phyloP scores from a whole-genome alignment of 2,113 vertebrate species.

The Neodontobutis hainanensis region DNA sequence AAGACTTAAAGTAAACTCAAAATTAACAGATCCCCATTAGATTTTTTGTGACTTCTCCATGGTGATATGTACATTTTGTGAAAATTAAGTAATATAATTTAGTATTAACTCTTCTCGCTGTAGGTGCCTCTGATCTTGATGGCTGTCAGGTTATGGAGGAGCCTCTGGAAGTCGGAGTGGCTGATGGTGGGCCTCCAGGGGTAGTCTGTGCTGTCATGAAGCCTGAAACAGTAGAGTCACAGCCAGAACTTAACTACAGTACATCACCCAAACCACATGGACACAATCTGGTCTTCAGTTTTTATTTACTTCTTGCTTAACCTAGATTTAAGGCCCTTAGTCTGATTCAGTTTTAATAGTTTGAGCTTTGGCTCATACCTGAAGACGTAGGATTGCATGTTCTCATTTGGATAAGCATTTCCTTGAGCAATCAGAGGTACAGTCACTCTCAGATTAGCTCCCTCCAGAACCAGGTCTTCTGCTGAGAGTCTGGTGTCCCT shows the following conservation, averaged over 20 bases:
- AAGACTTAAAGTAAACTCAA: too few relatives aligned
- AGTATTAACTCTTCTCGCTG: constrained; percentile 88
- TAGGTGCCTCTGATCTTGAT: constrained; percentile 96
- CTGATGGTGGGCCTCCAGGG: constrained; percentile 90
- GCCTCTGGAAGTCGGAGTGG: constrained; percentile 92
- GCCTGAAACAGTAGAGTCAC: constrained; percentile 69
- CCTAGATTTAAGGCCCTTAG: neutral
- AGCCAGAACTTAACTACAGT: neutral
- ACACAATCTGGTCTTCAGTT: too few relatives aligned
- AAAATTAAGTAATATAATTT: fast-evolving
- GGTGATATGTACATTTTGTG: neutral
- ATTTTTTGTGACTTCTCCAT: too few relatives aligned
- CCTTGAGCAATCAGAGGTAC: constrained; percentile 96
- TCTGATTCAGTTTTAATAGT: neutral
- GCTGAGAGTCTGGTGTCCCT: constrained; percentile 91
- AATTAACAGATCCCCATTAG: too few relatives aligned
- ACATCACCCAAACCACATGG: neutral
- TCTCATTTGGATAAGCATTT: constrained; percentile 92
- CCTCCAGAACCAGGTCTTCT: constrained; percentile 94
- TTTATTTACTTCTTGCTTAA: too few relatives aligned
- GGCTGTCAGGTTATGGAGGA: constrained; percentile 92
- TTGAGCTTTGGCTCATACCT: constrained; percentile 74
- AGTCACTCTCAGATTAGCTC: constrained; percentile 83
- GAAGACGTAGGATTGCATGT: constrained; percentile 85
- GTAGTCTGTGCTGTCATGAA: constrained; percentile 91